Conservation (phyloP, 2,888 invertebrate species). For the Camponotus fellah region DNA sequence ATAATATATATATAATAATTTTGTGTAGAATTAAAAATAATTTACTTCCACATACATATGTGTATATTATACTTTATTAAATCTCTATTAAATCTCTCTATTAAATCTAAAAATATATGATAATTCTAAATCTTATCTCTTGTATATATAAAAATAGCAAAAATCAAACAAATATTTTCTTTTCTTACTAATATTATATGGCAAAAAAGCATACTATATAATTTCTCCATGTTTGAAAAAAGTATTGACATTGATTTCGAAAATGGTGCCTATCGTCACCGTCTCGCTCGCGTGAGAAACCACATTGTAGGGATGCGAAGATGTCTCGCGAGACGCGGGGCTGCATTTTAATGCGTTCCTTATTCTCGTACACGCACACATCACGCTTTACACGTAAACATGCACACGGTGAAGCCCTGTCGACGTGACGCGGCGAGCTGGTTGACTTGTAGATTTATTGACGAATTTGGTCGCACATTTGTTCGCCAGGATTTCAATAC, state of each 20-base stretch:
- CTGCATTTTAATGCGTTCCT: slow-evolving; percentile 72
- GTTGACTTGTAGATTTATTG: slow-evolving; percentile 83
- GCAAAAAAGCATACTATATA: background rate
- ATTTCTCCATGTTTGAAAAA: slow-evolving; percentile 66
- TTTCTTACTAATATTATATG: background rate
- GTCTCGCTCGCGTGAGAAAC: slow-evolving; percentile 67
- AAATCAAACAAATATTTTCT: background rate
- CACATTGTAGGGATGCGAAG: slow-evolving; percentile 22
- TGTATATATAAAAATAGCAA: background rate
- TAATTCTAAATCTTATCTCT: background rate
- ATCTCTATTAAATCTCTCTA: background rate
- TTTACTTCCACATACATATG: background rate
- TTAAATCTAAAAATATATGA: background rate
- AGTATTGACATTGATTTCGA: slow-evolving; percentile 77
- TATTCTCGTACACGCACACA: slow-evolving; percentile 61
- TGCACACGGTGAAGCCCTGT: slow-evolving; percentile 34
- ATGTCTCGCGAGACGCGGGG: slow-evolving; percentile 59
- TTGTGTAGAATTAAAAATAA: background rate
- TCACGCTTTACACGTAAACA: slow-evolving; percentile 32
- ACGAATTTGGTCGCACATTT: slow-evolving; percentile 83
- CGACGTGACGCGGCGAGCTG: slow-evolving; percentile 60
- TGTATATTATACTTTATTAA: background rate
- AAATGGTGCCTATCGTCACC: slow-evolving; percentile 74
- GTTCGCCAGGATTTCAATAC: slow-evolving; percentile 82
- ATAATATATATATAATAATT: background rate